Percentiles rank a stretch among this genome's conserved stretches.
Conservation (phyloP, 2,888 invertebrate genomes). For the Mimas tiliae region DNA sequence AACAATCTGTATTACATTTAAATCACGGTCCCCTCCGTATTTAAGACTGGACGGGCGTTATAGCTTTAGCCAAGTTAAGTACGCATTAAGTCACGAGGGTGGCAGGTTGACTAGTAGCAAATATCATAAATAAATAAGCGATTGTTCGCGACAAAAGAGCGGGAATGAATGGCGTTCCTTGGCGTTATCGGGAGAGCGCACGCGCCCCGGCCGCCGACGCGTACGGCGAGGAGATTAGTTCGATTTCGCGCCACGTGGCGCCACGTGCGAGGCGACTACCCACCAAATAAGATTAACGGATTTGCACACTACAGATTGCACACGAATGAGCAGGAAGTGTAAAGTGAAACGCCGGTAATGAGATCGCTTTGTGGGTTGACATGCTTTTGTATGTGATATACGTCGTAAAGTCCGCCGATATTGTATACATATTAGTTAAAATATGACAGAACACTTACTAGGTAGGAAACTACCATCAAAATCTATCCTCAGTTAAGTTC, state of each 20-base stretch:
- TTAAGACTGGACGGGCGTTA: slow-evolving; percentile 40
- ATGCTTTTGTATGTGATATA: slow-evolving; percentile 50
- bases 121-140: slow-evolving; percentile 84
- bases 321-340: slow-evolving; percentile 83
- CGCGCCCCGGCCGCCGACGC: slow-evolving; percentile 76
- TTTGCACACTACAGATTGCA: slow-evolving; percentile 85
- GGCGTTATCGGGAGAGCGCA: slow-evolving; percentile 80
- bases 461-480: too few species aligned
- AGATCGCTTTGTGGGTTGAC: slow-evolving; percentile 74
- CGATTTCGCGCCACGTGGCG: slow-evolving; percentile 81
- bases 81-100: slow-evolving; percentile 69
- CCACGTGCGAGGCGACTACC: slow-evolving; percentile 75
- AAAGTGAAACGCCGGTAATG: slow-evolving; percentile 83
- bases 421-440: neutral
- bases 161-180: slow-evolving; percentile 82
- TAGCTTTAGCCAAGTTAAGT: slow-evolving; percentile 58
- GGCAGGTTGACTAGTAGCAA: slow-evolving; percentile 79
- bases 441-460: neutral
- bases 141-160: slow-evolving; percentile 82
- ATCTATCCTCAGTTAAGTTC: too few species aligned
- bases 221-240: slow-evolving; percentile 81
- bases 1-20: slow-evolving; percentile 7
- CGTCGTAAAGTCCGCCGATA: slow-evolving; percentile 31
- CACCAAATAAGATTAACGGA: slow-evolving; percentile 84
- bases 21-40: slow-evolving; percentile 32